These are phyloP conservation scores for Aporophyla nigra DNA, from an alignment of 2,888 invertebrate species.

Conservation along the genomic window DNA sequence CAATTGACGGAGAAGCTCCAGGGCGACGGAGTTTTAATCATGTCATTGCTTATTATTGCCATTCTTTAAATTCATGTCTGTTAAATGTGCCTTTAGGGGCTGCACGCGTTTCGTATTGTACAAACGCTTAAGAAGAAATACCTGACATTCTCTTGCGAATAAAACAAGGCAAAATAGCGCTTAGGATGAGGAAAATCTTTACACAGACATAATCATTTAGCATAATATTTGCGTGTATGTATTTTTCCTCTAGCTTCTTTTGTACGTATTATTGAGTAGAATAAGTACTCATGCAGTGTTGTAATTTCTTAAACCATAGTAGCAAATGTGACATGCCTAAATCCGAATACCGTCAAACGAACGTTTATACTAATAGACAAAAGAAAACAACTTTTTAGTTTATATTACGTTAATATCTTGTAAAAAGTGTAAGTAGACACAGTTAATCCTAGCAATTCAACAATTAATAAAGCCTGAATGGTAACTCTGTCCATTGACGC, in stretches of 20 bases:
- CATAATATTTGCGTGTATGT: slow-evolving; percentile 27
- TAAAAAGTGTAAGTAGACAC: background rate
- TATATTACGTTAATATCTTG: background rate
- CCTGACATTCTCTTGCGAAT: slow-evolving; percentile 35
- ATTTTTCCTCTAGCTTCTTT: background rate
- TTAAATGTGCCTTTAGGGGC: slow-evolving; percentile 34
- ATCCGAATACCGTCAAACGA: background rate
- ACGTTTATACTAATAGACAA: background rate
- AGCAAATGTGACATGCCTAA: background rate
- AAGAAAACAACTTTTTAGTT: background rate
- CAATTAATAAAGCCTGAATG: slow-evolving; percentile 18
- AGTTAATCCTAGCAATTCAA: slow-evolving; percentile 14
- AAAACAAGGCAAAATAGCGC: slow-evolving; percentile 19
- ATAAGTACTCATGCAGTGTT: background rate
- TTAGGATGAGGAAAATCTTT: slow-evolving; percentile 35
- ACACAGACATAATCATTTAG: slow-evolving; percentile 27
- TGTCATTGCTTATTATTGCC: slow-evolving; percentile 60
- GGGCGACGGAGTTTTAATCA: slow-evolving; percentile 56
- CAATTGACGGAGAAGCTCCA: slow-evolving; percentile 43
- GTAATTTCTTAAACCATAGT: background rate
- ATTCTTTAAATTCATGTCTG: slow-evolving; percentile 53
- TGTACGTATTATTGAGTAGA: slow-evolving; percentile 5
- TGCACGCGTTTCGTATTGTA: slow-evolving; percentile 34
- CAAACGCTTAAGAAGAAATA: slow-evolving; percentile 26
- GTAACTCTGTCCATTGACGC: slow-evolving; percentile 9